phyloP scores from a whole-genome alignment of 2,113 vertebrate genomes.

The Oenanthe melanoleuca region DNA sequence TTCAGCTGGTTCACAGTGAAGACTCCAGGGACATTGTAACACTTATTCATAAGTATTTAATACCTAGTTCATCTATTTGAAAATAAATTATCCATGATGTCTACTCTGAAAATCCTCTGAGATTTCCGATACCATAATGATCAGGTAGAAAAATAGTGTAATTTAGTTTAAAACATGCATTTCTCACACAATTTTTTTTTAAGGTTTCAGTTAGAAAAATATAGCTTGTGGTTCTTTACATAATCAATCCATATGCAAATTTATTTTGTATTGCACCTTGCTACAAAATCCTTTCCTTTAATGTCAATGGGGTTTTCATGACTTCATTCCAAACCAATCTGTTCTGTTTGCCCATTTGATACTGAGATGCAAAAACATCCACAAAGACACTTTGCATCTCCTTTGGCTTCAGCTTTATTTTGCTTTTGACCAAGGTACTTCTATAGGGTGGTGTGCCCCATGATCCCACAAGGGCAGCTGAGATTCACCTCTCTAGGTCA shows the following conservation, averaged over 20 bases:
- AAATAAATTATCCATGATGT: slow-evolving; percentile 8
- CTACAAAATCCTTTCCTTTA: background rate
- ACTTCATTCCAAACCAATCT: background rate
- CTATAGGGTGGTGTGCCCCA: background rate
- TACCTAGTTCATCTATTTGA: slow-evolving; percentile 35
- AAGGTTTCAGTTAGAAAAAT: background rate
- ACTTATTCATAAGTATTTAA: slow-evolving; percentile 38
- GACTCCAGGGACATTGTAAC: background rate
- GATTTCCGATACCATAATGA: slow-evolving; percentile 49
- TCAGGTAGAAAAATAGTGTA: background rate
- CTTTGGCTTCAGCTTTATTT: background rate
- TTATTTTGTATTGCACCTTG: background rate
- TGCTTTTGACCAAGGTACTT: background rate
- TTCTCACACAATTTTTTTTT: background rate
- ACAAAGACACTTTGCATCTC: background rate
- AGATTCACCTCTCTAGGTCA: background rate
- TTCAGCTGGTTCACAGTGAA: slow-evolving; percentile 1
- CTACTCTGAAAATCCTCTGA: slow-evolving; percentile 25
- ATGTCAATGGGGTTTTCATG: background rate
- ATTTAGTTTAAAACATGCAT: slow-evolving; percentile 31
- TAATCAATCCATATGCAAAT: background rate
- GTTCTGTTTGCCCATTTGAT: background rate
- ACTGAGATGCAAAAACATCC: background rate
- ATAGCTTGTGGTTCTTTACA: background rate
- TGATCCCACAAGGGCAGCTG: background rate